Evolutionary conservation across 2,888 invertebrate species (phyloP), one percentile per base, ranked within the genome.

Genomic region (Metalampra italica): DNA sequence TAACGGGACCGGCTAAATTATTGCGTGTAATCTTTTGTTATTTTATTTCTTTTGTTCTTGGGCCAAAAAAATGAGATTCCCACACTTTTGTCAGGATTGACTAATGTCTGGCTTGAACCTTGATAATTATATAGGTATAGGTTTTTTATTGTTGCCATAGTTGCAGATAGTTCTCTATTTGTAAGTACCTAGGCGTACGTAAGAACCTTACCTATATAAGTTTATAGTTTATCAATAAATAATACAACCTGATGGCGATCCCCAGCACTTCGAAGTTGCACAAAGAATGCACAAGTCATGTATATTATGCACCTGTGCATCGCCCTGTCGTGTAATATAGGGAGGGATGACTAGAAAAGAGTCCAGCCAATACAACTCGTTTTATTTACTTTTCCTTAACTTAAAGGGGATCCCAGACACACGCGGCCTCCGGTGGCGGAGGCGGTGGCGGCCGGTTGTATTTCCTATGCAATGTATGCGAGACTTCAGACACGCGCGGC

Each of bases 11-110:
- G 56, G 60, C 64, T 70, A 81, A 83, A 85, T 85, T 85, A 85
- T 81, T 78, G 83, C 82, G 80, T 84, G 78, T 85, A 86, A 85
- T 83, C 82, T 83, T 83, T 78, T 78, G 77, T 78, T 66, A 72
- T 57, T 59, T 54, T 56, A 57, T 75, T 71, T 71, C 71, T 77
- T 80, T 79, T 73, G 72, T 75, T 71, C 64, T 74, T 64, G 55
- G 46, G 46, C 53, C 55, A 49, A 67, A 67, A 74, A 75, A 74
- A 73, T 64, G 13, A 57, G 54, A 62, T 84, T 84, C 84, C 81
- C 84, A 83, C 83, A 80, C 71, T 77, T 55, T 68, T 70, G 77
- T 69, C 59, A 60, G 59, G 52, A 58, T 56, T 60, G 59, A 54
- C 56, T 57, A 62, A 64, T 58, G 54, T 54, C 50, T 55, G 52